A percentile compares a stretch with the other conserved stretches of the same genome.
Conservation (phyloP, 2,113 vertebrate species). For the Mionectes macconnelli region DNA sequence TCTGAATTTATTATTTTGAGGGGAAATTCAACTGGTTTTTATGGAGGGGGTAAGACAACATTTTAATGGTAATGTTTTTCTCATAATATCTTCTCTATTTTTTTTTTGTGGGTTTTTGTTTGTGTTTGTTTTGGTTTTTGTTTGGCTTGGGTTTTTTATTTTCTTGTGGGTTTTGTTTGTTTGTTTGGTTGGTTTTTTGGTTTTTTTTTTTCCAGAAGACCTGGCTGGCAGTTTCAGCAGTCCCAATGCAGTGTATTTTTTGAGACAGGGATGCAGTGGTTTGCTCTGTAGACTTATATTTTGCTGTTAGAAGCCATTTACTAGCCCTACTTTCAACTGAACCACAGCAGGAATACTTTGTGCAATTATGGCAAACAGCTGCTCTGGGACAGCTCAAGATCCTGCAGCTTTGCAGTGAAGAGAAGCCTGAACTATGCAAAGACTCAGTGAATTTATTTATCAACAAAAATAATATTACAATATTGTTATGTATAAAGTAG, state of each 20-base stretch:
- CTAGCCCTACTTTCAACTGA: conserved; percentile 37
- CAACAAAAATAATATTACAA: not conserved
- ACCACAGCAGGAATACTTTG: conserved; percentile 1
- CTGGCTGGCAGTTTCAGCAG: not conserved
- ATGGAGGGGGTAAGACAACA: not conserved
- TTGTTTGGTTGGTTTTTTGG: not conserved
- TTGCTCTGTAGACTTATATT: not conserved
- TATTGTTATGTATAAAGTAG: not conserved
- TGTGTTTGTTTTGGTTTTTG: no score
- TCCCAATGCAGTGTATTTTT: not conserved
- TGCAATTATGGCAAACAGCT: conserved; percentile 3
- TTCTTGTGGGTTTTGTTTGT: no score
- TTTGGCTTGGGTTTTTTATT: not conserved
- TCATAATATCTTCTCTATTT: not conserved
- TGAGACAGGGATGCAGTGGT: not conserved
- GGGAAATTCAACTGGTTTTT: not conserved
- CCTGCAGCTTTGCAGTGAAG: not conserved
- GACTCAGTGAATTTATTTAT: not conserved
- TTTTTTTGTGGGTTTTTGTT: no score
- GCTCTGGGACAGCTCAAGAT: not conserved
- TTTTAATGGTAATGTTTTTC: not conserved
- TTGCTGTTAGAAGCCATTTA: conserved; percentile 10
- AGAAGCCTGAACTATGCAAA: not conserved
- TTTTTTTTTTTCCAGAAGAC: not conserved
- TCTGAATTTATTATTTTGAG: not conserved